phyloP scores from a whole-genome alignment of 2,888 invertebrate species.

The Drosophila hamatofila region DNA sequence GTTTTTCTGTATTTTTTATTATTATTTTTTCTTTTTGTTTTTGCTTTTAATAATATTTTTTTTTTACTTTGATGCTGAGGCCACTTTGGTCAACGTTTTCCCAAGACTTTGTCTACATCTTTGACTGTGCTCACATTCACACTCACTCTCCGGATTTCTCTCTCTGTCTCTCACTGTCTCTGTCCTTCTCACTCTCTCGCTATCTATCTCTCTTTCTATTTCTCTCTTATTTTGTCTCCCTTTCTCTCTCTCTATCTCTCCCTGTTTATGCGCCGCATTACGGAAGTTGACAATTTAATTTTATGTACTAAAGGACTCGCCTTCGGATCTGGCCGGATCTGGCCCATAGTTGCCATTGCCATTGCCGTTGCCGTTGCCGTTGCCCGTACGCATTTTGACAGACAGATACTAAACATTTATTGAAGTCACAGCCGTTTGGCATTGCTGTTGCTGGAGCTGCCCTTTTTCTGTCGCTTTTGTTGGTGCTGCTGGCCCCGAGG shows the following conservation, averaged over 20 bases:
- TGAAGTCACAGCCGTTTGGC: slow-evolving; percentile 49
- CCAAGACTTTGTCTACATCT: not conserved
- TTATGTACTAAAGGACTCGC: slow-evolving; percentile 66
- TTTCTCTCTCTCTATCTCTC: slow-evolving; percentile 22
- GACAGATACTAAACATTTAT: slow-evolving; percentile 78
- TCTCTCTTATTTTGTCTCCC: not conserved
- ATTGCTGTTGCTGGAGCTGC: slow-evolving; percentile 28
- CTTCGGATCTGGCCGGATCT: slow-evolving; percentile 14
- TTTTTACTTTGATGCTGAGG: slow-evolving; percentile 77
- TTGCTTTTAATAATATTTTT: slow-evolving; percentile 79
- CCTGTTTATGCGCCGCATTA: slow-evolving; percentile 56
- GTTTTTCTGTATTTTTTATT: slow-evolving; percentile 26
- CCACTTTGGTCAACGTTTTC: slow-evolving; percentile 63
- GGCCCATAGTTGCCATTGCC: not conserved
- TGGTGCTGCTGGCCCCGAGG: slow-evolving; percentile 24
- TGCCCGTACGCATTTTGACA: slow-evolving; percentile 16
- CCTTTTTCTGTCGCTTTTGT: slow-evolving; percentile 12
- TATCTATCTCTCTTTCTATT: slow-evolving; percentile 4
- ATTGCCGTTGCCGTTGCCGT: not conserved
- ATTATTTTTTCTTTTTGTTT: slow-evolving; percentile 48
- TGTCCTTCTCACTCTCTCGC: slow-evolving; percentile 24
- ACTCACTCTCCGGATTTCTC: slow-evolving; percentile 2
- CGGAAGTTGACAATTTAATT: slow-evolving; percentile 81
- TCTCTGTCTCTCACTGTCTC: slow-evolving; percentile 16
- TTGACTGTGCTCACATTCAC: slow-evolving; percentile 21